A percentile compares a stretch with the other conserved stretches of the same genome.
phyloP scores from a whole-genome alignment of 1,140 invertebrate species.

The Drosophila albomicans region DNA sequence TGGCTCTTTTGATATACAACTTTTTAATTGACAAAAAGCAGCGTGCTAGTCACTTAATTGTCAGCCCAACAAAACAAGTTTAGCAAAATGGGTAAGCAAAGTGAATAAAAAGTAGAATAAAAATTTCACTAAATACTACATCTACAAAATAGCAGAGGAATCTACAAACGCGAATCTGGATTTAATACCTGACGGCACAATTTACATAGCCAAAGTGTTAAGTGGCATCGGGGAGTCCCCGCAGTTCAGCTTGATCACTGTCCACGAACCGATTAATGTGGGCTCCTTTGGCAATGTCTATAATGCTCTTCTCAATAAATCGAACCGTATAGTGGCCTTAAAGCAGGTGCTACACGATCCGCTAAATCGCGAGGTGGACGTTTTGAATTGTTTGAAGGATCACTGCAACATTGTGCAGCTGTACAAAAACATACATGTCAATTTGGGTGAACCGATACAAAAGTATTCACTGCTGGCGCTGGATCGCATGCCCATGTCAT shows the following conservation, averaged over 20 bases:
- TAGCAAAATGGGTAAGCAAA: too few species aligned
- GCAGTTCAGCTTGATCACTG: background rate
- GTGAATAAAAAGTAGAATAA: too few species aligned
- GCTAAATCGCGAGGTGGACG: constrained; percentile 28
- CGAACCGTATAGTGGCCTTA: constrained; percentile 28
- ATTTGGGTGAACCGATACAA: constrained; percentile 7
- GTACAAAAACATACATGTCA: constrained; percentile 19
- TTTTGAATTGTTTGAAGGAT: constrained; percentile 26
- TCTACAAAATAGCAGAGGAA: too few species aligned
- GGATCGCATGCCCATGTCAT: constrained; percentile 61
- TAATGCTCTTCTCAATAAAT: constrained; percentile 13
- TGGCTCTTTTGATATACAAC: too few species aligned
- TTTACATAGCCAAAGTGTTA: constrained; percentile 12
- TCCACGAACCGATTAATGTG: constrained; percentile 34
- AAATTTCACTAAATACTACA: too few species aligned
- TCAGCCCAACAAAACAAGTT: too few species aligned
- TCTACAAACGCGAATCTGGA: background rate
- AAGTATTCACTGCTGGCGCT: constrained; percentile 41
- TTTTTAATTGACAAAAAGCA: too few species aligned
- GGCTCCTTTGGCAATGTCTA: constrained; percentile 57
- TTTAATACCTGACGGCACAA: constrained; percentile 2
- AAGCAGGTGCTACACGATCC: constrained; percentile 45
- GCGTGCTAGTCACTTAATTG: too few species aligned
- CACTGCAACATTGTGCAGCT: constrained; percentile 54
- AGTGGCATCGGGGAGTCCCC: background rate